A percentile compares a stretch with the other conserved stretches of the same genome.
phyloP scores from a whole-genome alignment of 2,797 vertebrate species.

The Cyclura pinguis region DNA sequence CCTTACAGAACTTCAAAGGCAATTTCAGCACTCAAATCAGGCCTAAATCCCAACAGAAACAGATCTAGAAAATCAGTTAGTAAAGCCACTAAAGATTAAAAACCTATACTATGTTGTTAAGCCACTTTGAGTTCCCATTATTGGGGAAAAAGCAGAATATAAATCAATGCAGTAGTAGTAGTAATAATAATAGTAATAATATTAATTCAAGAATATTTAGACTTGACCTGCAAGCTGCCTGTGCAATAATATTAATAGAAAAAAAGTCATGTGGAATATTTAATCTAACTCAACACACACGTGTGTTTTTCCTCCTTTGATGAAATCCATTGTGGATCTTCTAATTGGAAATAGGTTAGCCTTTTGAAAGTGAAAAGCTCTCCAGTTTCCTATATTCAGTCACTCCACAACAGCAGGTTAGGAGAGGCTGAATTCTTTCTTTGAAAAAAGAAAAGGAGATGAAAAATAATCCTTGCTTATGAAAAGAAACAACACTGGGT shows the following conservation, averaged over 20 bases:
- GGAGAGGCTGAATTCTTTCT: neutral
- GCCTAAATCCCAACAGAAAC: neutral
- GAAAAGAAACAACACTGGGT: slow-evolving; percentile 1
- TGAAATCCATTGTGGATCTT: neutral
- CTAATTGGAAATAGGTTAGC: slow-evolving; percentile 8
- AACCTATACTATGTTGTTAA: too few relatives aligned
- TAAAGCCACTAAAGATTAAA: too few relatives aligned
- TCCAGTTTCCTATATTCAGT: neutral
- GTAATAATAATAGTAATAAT: too few relatives aligned
- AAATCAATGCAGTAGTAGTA: too few relatives aligned
- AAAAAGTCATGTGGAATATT: neutral
- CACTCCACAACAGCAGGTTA: neutral
- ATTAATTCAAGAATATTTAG: neutral
- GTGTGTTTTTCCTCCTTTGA: neutral
- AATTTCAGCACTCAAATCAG: neutral
- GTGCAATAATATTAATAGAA: neutral
- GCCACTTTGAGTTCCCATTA: too few relatives aligned
- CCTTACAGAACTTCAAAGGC: neutral
- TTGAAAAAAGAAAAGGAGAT: neutral
- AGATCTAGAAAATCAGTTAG: neutral
- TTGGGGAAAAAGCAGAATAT: too few relatives aligned
- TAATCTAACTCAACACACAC: neutral
- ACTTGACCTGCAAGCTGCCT: neutral
- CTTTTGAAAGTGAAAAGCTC: neutral
- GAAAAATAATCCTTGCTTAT: neutral